Percentiles rank a stretch among this genome's conserved stretches.
Conservation (phyloP, 2,888 invertebrate genomes). For the Cerastis leucographa region DNA sequence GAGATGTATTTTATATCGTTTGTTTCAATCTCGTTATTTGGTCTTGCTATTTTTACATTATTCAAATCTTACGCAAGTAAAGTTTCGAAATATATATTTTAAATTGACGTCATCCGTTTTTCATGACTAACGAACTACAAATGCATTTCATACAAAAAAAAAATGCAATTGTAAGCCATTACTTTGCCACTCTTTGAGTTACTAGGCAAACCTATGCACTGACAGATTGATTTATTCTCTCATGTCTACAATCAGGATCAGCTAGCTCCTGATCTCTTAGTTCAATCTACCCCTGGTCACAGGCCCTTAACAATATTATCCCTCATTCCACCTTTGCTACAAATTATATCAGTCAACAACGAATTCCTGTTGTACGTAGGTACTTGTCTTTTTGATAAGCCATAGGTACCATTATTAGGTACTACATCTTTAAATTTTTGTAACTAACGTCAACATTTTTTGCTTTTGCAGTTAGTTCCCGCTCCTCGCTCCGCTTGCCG, state of each 20-base stretch:
- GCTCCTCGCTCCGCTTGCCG: conserved; percentile 73
- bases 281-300: not conserved
- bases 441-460: not conserved
- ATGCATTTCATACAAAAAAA: not conserved
- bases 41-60: conserved; percentile 38
- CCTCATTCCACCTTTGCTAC: not conserved
- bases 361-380: not conserved
- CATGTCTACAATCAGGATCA: not conserved
- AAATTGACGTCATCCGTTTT: conserved; percentile 13
- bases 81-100: conserved; percentile 40
- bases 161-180: not conserved
- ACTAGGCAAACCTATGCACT: not conserved
- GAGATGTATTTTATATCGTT: conserved; percentile 47
- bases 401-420: not conserved
- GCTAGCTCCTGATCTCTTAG: not conserved
- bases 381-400: not conserved
- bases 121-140: conserved; percentile 35
- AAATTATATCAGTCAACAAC: not conserved
- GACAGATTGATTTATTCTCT: not conserved
- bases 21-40: conserved; percentile 38
- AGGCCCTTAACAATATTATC: not conserved
- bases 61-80: conserved; percentile 31
- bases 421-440: not conserved
- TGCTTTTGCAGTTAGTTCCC: conserved; percentile 11
- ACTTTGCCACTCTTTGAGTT: not conserved